Evolutionary conservation across 2,113 vertebrate genomes (phyloP), one percentile per base, ranked within the genome.

Genomic region (Nestor notabilis): DNA sequence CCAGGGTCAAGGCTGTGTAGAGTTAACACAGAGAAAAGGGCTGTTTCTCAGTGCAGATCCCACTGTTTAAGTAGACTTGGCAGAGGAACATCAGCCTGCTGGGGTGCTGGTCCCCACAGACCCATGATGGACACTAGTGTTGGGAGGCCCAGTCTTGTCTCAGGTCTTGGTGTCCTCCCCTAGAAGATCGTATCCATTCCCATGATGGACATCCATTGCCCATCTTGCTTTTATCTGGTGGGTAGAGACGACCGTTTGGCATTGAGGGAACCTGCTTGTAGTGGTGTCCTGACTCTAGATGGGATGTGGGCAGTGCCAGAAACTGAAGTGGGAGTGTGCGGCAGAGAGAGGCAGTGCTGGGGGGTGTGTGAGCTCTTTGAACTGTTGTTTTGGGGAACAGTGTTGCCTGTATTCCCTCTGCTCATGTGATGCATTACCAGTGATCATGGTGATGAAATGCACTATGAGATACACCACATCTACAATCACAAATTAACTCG

Each of bases 341-440:
- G 78, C 0, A 6, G 64, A 20, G 12, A 17, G 37, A 9, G 2
- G 52, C 35, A 9, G 53, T 10, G 39, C 46, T 13, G 14, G 27
- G 13, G 44, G 31, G 0, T 0, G 3, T 10, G 3, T 0, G 2
- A 14, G 64, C 12, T 50, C 37, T 81, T 24, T 0, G 0, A 13
- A 68, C 29, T 17, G 56, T 27, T 21, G 7, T 46, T 47, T 5
- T 44, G 69, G 72, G 56, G 33, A 23, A 5, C 20, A 0, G 31
- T 2, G 5, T 6, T 39, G 72, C 80, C 76, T 2, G 0, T 1
- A 0, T 13, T 77, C 29, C 43, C 63, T 77, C 52, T 0, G 6
- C 64, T 77, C 14, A 1, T 55, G 56, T 60, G 75, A 39, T 4
- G 5, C 23, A 0, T 0, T 68, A 17, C 77, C 10, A 35, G 68